These are phyloP conservation scores for Drosophila quadrilineata DNA, from an alignment of 1,140 invertebrate genomes.

Conservation along the genomic window DNA sequence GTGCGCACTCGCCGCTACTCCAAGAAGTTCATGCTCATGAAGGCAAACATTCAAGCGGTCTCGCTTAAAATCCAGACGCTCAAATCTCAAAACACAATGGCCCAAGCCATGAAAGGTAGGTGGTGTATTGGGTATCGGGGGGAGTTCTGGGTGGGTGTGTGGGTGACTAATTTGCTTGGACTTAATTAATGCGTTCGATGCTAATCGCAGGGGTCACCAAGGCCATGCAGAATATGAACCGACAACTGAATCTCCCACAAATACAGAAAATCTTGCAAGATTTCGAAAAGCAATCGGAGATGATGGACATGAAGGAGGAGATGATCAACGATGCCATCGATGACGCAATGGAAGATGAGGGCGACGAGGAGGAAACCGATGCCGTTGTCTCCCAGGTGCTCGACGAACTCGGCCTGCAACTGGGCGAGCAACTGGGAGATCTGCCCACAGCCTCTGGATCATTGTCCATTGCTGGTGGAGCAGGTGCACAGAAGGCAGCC, in stretches of 20 bases:
- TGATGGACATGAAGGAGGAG: slow-evolving; percentile 99
- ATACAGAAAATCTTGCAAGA: slow-evolving; percentile 99
- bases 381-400: slow-evolving; percentile 96
- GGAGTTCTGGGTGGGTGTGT: background rate
- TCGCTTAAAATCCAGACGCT: slow-evolving; percentile 99
- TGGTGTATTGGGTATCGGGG: background rate
- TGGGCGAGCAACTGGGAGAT: slow-evolving; percentile 93
- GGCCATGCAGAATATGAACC: slow-evolving; percentile 99
- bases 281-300: slow-evolving; percentile 99
- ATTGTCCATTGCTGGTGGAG: slow-evolving; percentile 70
- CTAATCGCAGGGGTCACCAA: slow-evolving; percentile 90
- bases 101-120: slow-evolving; percentile 96
- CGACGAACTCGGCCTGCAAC: slow-evolving; percentile 97
- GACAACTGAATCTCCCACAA: slow-evolving; percentile 98
- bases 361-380: slow-evolving; percentile 98
- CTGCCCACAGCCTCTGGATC: slow-evolving; percentile 85
- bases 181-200: background rate
- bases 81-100: slow-evolving; percentile 99
- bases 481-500: slow-evolving; percentile 80
- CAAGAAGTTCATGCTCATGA: slow-evolving; percentile 99
- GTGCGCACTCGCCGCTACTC: slow-evolving; percentile 97
- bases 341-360: slow-evolving; percentile 99
- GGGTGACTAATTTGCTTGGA: slow-evolving; percentile 29
- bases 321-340: slow-evolving; percentile 99
- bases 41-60: slow-evolving; percentile 99